Evolutionary conservation across 2,797 vertebrate genomes (phyloP), one percentile per base, ranked within the genome.

Genomic region (Glyptemys insculpta): DNA sequence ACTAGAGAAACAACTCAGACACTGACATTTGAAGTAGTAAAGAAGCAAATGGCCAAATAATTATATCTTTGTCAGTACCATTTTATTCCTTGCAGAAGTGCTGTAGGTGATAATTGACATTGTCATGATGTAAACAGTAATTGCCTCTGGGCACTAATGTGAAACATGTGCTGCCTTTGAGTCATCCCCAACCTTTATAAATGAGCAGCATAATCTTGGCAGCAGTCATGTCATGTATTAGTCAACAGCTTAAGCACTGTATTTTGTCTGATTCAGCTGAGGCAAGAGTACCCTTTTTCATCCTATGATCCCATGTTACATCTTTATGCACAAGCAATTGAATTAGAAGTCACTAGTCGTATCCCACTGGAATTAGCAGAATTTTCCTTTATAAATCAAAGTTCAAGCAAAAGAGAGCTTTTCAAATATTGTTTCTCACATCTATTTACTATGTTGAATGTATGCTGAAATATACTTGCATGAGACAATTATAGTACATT

Each of bases 301-400:
- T 68, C 34, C 74, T 21, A 0, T 0, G 0, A 29, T 3, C 0
- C 4, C 59, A 2, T 0, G 0, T 5, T 0, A 34, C 0, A 0
- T 4, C 3, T 2, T 29, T 29, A 25, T 11, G 47, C 0, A 54
- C 27, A 5, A 57, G 12, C 3, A 7, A 50, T 27, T 6, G 12
- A 1, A 19, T 78, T 78, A 4, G 21, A 27, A 15, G 44, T 15
- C 76, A 2, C 23, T 5, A 52, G 1, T 14, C 74, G 62, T 16
- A 4, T 1, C 85, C 74, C 83, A 8, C 41, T 0, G 10, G 29
- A 59, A 50, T 1, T 1, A 0, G 74, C 88, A 53, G 44, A 86
- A 92, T 81, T 81, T 86, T n/a, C 65, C n/a, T 37, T 6, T 18
- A 41, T 0, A 3, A 1, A 3, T 4, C 34, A 34, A 53, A 79